Evolutionary conservation across 2,888 invertebrate species (phyloP).

Genomic region (Aromia moschata): DNA sequence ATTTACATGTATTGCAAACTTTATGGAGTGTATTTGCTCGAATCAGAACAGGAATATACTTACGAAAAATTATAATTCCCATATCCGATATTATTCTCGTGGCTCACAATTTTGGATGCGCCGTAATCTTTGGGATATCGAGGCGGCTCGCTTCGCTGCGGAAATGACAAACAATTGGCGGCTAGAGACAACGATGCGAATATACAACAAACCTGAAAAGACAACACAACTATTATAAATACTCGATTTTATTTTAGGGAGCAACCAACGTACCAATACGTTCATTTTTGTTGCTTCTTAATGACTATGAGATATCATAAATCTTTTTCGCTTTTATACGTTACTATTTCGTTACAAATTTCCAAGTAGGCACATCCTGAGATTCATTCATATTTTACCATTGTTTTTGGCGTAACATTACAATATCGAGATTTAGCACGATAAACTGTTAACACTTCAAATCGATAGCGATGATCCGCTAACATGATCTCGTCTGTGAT

Average conservation of each 20-base stretch:
- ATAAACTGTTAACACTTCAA: not conserved
- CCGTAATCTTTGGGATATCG: conserved; percentile 27
- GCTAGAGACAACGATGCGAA: conserved; percentile 12
- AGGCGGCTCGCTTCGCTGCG: conserved; percentile 28
- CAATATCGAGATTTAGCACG: not conserved
- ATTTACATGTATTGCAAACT: too few species aligned
- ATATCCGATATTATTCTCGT: conserved; percentile 42
- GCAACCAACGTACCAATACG: conserved; percentile 23
- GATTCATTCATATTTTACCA: conserved; percentile 1
- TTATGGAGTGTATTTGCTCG: too few species aligned
- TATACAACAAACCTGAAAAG: conserved; percentile 21
- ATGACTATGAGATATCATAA: conserved; percentile 18
- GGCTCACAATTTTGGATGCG: conserved; percentile 41
- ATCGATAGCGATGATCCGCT: too few species aligned
- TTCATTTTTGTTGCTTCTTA: conserved; percentile 19
- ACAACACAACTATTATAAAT: too few species aligned
- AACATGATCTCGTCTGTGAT: not conserved
- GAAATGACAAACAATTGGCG: conserved; percentile 27
- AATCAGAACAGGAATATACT: too few species aligned
- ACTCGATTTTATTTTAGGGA: too few species aligned
- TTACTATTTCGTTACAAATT: conserved; percentile 12
- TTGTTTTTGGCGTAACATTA: conserved; percentile 1
- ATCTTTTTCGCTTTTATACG: conserved; percentile 26
- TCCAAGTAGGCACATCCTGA: conserved; percentile 15
- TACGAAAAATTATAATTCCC: conserved; percentile 43